Percentiles rank a stretch among this genome's conserved stretches.
phyloP scores from a whole-genome alignment of 2,888 invertebrate genomes.

The Sycophila texana region DNA sequence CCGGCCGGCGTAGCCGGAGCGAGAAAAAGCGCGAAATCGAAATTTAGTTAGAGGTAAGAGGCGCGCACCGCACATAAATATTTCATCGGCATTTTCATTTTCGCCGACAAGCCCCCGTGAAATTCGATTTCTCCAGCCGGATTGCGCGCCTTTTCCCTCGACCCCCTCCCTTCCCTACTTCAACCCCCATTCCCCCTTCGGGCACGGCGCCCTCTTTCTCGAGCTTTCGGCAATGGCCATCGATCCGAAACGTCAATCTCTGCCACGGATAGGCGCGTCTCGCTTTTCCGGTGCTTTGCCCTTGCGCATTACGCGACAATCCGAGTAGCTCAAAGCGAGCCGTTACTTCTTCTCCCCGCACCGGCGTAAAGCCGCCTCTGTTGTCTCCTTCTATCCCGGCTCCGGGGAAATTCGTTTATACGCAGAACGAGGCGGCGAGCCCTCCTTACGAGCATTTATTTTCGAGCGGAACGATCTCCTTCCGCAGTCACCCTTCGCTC shows the following conservation, averaged over 20 bases:
- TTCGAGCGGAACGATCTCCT: constrained; percentile 41
- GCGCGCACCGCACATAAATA: constrained; percentile 43
- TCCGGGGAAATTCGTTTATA: neutral
- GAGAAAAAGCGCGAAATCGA: constrained; percentile 27
- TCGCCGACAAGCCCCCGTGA: constrained; percentile 43
- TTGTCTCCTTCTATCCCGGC: too few species aligned
- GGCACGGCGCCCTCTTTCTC: too few species aligned
- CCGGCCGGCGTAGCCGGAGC: neutral
- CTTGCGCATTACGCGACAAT: constrained; percentile 40
- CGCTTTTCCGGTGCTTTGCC: constrained; percentile 45
- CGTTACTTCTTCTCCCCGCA: constrained; percentile 18
- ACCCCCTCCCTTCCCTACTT: constrained; percentile 11
- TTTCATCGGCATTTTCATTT: constrained; percentile 54
- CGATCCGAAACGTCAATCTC: constrained; percentile 50
- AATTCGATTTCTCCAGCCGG: constrained; percentile 45
- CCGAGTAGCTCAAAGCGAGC: constrained; percentile 36
- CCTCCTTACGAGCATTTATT: constrained; percentile 18
- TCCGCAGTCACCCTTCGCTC: neutral
- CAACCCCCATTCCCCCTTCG: neutral
- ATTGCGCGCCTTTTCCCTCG: constrained; percentile 7
- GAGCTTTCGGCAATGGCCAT: constrained; percentile 8
- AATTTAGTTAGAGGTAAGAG: constrained; percentile 29
- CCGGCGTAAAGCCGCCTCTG: neutral
- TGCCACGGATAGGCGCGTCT: constrained; percentile 36
- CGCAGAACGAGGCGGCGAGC: neutral